These are phyloP conservation scores for Cyclargus thomasi DNA, from an alignment of 1,140 invertebrate species.

Conservation along the genomic window DNA sequence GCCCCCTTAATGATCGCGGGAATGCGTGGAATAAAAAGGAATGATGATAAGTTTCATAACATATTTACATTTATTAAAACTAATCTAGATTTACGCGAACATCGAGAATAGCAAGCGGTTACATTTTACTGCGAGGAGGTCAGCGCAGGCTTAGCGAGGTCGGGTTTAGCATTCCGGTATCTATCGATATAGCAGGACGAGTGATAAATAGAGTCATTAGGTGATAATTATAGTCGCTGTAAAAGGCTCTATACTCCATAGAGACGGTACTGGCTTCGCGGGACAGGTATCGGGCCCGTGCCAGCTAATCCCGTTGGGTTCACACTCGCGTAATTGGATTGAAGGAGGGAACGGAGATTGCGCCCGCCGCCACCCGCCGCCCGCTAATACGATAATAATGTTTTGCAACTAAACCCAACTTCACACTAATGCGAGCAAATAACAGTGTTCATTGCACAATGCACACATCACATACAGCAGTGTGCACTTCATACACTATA, in stretches of 20 bases:
- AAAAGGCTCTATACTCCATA: neutral
- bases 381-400: conserved; percentile 65
- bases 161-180: neutral
- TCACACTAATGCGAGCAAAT: conserved; percentile 23
- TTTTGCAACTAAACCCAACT: conserved; percentile 32
- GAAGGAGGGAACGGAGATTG: conserved; percentile 59
- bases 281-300: neutral
- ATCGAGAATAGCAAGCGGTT: neutral
- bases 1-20: neutral
- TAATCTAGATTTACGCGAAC: neutral
- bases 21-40: neutral
- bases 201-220: neutral
- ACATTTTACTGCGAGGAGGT: neutral
- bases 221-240: conserved; percentile 7
- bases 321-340: conserved; percentile 68
- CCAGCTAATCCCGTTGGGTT: conserved; percentile 52
- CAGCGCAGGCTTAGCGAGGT: neutral
- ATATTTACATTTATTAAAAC: neutral
- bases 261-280: neutral
- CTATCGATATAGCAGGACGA: neutral
- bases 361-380: conserved; percentile 39
- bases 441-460: conserved; percentile 16
- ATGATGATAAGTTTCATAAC: neutral
- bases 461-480: conserved; percentile 4
- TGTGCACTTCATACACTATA: conserved; percentile 14